phyloP scores from a whole-genome alignment of 2,797 vertebrate species.

The Silurus lanzhouensis region DNA sequence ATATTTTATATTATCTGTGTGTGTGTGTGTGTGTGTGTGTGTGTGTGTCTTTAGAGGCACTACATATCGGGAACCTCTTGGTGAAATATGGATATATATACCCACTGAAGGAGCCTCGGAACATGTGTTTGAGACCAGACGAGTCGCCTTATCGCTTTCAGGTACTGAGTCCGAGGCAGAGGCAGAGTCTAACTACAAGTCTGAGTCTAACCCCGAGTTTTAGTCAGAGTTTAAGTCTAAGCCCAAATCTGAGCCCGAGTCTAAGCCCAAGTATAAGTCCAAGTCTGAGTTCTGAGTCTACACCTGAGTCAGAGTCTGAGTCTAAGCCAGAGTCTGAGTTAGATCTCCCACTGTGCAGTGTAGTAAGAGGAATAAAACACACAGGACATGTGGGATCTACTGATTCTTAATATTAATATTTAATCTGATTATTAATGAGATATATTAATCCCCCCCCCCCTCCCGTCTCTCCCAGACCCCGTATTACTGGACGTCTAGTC shows the following conservation, averaged over 20 bases:
- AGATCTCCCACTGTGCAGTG: neutral
- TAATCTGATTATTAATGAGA: too few relatives aligned
- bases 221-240: too few relatives aligned
- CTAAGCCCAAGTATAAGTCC: too few relatives aligned
- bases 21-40: constrained; percentile 12
- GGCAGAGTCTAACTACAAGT: too few relatives aligned
- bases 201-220: too few relatives aligned
- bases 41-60: constrained; percentile 74
- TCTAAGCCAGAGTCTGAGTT: neutral
- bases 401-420: too few relatives aligned
- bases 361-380: neutral
- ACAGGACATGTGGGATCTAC: neutral
- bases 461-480: constrained; percentile 77
- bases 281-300: too few relatives aligned
- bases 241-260: too few relatives aligned
- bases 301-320: neutral
- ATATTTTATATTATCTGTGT: neutral
- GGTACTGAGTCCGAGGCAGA: constrained; percentile 65
- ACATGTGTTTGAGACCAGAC: constrained; percentile 75
- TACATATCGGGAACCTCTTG: constrained; percentile 83
- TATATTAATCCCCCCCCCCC: too few relatives aligned
- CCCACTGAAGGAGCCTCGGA: constrained; percentile 82
- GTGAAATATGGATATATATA: constrained; percentile 88
- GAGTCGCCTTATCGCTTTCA: constrained; percentile 91
- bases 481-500: constrained; percentile 90